Conservation (phyloP, 92 coral and sea anemone species). For the Porites divaricata region DNA sequence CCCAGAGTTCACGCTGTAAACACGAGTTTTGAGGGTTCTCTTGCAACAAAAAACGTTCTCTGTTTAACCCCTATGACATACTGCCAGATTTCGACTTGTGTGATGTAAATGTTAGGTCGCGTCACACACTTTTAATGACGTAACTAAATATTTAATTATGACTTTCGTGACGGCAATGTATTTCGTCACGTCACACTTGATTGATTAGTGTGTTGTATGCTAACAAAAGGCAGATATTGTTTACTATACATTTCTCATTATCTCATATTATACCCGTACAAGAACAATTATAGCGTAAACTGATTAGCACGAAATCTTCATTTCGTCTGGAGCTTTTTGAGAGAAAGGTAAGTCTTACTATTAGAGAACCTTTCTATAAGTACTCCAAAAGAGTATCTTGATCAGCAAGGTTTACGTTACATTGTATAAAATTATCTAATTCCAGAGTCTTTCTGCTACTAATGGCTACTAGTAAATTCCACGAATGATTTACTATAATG, state of each 20-base stretch:
- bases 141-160: not conserved
- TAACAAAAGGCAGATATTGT: conserved; percentile 3
- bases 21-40: too few relatives aligned
- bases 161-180: conserved; percentile 6
- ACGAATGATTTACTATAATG: conserved; percentile 2
- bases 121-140: not conserved
- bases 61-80: too few relatives aligned
- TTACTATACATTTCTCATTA: conserved; percentile 14
- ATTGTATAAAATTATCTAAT: too few relatives aligned
- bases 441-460: not conserved
- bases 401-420: not conserved
- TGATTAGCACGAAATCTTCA: not conserved
- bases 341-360: conserved; percentile 15
- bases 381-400: not conserved
- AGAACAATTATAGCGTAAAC: conserved; percentile 9
- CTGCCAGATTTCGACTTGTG: too few relatives aligned
- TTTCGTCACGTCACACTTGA: not conserved
- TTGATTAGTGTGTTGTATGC: conserved; percentile 2
- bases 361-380: not conserved
- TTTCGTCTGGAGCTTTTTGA: not conserved
- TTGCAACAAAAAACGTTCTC: too few relatives aligned
- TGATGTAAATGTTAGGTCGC: too few relatives aligned
- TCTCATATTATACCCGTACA: not conserved
- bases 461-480: conserved; percentile 11
- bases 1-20: too few relatives aligned